Conservation (phyloP, 1,140 invertebrate species). For the Littorina saxatilis region DNA sequence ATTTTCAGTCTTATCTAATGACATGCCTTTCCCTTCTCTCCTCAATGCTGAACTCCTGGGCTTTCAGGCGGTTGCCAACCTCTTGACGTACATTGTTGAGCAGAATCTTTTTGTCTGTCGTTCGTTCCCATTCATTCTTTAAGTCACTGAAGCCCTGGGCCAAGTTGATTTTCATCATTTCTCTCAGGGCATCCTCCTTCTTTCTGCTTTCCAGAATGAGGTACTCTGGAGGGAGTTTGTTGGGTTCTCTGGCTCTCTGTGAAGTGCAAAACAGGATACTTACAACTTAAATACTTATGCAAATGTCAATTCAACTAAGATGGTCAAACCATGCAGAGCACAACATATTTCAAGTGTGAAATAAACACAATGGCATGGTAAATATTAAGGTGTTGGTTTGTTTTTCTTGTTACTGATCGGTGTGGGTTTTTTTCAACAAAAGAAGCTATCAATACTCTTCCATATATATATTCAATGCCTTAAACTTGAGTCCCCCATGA, state of each 20-base stretch:
- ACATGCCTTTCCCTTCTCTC: conserved; percentile 71
- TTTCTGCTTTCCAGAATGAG: conserved; percentile 69
- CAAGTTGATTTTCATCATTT: conserved; percentile 60
- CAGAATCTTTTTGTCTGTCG: conserved; percentile 69
- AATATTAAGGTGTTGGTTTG: no score
- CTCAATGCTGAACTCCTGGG: conserved; percentile 67
- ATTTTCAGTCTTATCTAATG: no score
- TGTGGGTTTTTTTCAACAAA: no score
- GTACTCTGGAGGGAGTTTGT: conserved; percentile 67
- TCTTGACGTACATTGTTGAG: conserved; percentile 63
- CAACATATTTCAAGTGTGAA: no score
- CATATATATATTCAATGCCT: no score
- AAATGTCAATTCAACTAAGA: no score
- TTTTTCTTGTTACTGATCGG: no score
- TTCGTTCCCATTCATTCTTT: conserved; percentile 73
- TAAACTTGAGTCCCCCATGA: no score
- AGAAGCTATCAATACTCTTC: no score
- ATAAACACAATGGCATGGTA: no score
- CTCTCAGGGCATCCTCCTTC: conserved; percentile 64
- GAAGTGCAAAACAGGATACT: conserved; percentile 37
- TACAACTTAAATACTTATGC: no score
- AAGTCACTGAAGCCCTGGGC: conserved; percentile 67
- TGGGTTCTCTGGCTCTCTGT: conserved; percentile 67
- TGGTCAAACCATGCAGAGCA: no score
- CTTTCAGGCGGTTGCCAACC: conserved; percentile 60